Evolutionary conservation across 1,140 invertebrate genomes (phyloP).

Genomic region (Pseudomyrmex pallidus): DNA sequence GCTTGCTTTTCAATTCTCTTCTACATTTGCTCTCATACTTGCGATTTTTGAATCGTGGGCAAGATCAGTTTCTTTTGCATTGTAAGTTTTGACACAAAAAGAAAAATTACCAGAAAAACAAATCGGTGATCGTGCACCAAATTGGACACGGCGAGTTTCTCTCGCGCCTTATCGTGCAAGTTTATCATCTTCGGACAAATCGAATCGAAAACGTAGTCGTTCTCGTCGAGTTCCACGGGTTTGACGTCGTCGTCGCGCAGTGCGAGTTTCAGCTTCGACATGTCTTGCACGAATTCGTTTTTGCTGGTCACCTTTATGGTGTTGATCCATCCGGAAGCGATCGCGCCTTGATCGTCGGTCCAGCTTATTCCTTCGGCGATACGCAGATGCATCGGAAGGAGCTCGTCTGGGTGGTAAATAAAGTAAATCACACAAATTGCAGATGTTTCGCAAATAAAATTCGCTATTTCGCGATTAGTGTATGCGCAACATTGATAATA

Average conservation of each 20-base stretch:
- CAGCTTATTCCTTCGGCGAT: conserved; percentile 87
- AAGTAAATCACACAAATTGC: no score
- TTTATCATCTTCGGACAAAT: conserved; percentile 90
- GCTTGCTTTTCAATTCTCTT: background rate
- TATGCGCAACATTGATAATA: conserved; percentile 37
- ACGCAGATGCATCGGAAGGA: conserved; percentile 89
- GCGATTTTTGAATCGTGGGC: background rate
- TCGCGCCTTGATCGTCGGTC: conserved; percentile 86
- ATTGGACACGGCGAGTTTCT: conserved; percentile 86
- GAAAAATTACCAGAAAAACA: conserved; percentile 86
- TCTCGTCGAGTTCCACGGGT: conserved; percentile 68
- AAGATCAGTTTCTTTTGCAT: background rate
- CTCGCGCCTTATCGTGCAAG: conserved; percentile 87
- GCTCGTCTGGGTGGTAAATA: conserved; percentile 82
- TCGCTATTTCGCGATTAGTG: background rate
- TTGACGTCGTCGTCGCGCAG: conserved; percentile 58
- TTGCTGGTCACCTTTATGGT: conserved; percentile 85
- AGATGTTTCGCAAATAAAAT: background rate
- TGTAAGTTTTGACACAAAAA: background rate
- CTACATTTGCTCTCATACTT: background rate
- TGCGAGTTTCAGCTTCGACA: conserved; percentile 76
- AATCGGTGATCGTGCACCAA: conserved; percentile 87
- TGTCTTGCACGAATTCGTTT: conserved; percentile 75
- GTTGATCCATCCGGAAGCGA: conserved; percentile 92
- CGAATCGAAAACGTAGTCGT: conserved; percentile 85